phyloP scores from a whole-genome alignment of 1,140 invertebrate genomes.

The Drosophila mauritiana region DNA sequence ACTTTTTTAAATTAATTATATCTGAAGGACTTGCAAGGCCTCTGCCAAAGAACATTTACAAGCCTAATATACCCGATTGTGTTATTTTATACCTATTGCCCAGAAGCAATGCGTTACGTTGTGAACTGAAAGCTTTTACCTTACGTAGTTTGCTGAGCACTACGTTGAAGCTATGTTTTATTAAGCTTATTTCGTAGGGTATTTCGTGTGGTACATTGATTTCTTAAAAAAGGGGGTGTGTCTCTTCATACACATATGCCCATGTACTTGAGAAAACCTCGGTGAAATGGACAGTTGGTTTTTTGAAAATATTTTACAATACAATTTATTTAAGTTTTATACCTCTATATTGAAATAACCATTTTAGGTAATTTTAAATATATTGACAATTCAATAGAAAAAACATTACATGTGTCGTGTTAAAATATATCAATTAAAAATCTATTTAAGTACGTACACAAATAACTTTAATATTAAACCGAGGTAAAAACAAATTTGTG shows the following conservation, averaged over 20 bases:
- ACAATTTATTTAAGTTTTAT: too few relatives aligned
- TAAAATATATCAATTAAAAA: too few relatives aligned
- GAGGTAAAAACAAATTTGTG: not conserved
- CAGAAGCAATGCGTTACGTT: constrained; percentile 14
- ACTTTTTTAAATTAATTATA: not conserved
- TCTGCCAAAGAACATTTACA: not conserved
- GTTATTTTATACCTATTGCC: not conserved
- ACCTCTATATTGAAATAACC: too few relatives aligned
- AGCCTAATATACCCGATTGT: constrained; percentile 15
- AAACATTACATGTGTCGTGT: too few relatives aligned
- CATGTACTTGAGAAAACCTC: not conserved
- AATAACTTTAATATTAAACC: too few relatives aligned
- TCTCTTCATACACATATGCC: not conserved
- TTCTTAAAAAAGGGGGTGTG: constrained; percentile 34
- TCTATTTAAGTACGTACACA: too few relatives aligned
- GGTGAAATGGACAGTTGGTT: not conserved
- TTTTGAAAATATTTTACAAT: not conserved
- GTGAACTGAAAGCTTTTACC: constrained; percentile 16
- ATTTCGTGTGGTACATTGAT: not conserved
- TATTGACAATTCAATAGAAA: too few relatives aligned
- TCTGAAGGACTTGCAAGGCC: too few relatives aligned
- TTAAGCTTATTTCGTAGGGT: constrained; percentile 10
- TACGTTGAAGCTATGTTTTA: constrained; percentile 13
- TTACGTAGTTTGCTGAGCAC: constrained; percentile 15
- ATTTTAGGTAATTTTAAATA: too few relatives aligned